Evolutionary conservation across 2,888 invertebrate species (phyloP), one percentile per base, ranked within the genome.

Genomic region (Drosophila ustulata): DNA sequence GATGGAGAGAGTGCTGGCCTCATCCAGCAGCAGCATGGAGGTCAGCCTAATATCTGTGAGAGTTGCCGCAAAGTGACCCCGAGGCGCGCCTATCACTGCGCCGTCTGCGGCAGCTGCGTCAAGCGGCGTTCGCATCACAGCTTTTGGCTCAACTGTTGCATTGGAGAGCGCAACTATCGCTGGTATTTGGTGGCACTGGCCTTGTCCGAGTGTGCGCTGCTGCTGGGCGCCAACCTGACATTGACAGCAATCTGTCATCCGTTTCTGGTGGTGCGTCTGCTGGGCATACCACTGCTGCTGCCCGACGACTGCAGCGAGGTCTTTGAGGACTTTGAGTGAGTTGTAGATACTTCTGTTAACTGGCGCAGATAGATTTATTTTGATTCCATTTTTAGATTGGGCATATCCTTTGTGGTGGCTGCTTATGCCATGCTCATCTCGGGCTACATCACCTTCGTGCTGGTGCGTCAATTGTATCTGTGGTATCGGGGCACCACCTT

Each of bases 221-320:
- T 95, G 45, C 95, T 96, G 91, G 96, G 96, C 47, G 94, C 96
- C 4, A 96, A 97, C 92, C 93, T 98, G 55, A 96, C 96, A 2
- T 92, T 98, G 78, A 97, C 97, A 0, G 96, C 97, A n/a, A 94
- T 98, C 0, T 92, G 98, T 89, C 96, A 97, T 92, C 97, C 97
- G 0, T 95, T 95, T 85, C 65, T 92, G 51, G 75, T 92, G 8
- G 85, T 89, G 11, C 90, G 90, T 3, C 45, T 92, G 2, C 63
- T 90, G 30, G 90, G 91, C 9, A 81, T 92, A 23, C 91, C 90
- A 0, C 93, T 98, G 77, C 93, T 97, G 37, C 90, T 97, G 79
- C 97, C 97, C 2, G 95, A 96, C 89, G 96, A 97, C 91, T 98
- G 98, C 92, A 95, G 95, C 72, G 96, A 96, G 92, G 96, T 96